These are phyloP conservation scores for Gavialis gangeticus DNA, from an alignment of 2,113 vertebrate genomes.

Conservation along the genomic window DNA sequence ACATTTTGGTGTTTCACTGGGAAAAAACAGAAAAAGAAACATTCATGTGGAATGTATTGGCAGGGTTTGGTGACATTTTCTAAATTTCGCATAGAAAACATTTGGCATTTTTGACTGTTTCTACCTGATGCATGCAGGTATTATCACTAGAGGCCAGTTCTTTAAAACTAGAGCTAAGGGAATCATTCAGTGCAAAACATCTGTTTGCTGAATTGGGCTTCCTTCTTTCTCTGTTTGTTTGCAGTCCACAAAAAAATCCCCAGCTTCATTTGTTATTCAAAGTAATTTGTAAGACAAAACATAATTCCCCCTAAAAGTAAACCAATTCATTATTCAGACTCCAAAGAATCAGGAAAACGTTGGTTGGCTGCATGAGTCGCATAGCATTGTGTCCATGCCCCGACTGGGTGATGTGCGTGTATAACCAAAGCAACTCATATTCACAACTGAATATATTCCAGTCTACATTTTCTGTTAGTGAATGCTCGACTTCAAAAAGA, in stretches of 20 bases:
- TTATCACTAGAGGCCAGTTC: conserved; percentile 30
- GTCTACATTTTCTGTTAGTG: neutral
- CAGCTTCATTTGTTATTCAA: conserved; percentile 14
- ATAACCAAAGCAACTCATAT: neutral
- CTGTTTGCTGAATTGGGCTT: conserved; percentile 27
- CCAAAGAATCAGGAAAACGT: neutral
- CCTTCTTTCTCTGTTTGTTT: conserved; percentile 16
- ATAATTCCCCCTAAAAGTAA: rapidly evolving
- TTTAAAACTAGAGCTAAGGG: neutral
- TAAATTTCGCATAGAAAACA: neutral
- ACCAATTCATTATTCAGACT: neutral
- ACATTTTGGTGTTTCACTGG: too few relatives aligned
- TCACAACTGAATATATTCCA: neutral
- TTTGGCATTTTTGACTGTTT: neutral
- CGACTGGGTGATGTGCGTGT: neutral
- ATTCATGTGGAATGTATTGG: too few relatives aligned
- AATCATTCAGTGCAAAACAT: conserved; percentile 31
- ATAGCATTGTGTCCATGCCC: neutral
- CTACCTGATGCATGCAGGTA: conserved; percentile 9
- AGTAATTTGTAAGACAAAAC: neutral
- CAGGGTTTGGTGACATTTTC: neutral
- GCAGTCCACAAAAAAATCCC: conserved; percentile 30
- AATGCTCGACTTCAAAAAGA: neutral
- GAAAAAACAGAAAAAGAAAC: neutral
- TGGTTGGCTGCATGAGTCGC: neutral